Percentiles rank a stretch among this genome's conserved stretches.
Conservation (phyloP, 2,888 invertebrate species). For the Heliconius aoede region DNA sequence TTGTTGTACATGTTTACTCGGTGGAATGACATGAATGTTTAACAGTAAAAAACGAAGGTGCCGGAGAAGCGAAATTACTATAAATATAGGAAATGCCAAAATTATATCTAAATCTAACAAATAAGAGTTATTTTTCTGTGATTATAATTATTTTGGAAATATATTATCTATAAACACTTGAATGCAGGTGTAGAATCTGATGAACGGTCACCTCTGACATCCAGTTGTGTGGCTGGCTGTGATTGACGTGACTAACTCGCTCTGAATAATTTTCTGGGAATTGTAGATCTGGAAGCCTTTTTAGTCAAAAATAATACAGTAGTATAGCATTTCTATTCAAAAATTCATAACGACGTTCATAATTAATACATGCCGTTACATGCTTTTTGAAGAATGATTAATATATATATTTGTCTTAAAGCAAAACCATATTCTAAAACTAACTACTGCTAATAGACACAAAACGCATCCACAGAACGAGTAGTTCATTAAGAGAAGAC, state of each 20-base stretch:
- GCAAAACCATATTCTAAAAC: constrained; percentile 19
- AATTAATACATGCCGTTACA: neutral
- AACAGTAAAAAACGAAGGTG: constrained; percentile 66
- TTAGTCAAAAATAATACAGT: neutral
- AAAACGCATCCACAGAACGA: constrained; percentile 14
- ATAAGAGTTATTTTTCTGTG: constrained; percentile 53
- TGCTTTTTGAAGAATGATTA: constrained; percentile 2
- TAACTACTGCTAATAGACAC: constrained; percentile 18
- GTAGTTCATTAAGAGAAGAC: constrained; percentile 44
- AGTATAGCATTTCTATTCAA: neutral
- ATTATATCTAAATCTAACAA: constrained; percentile 48
- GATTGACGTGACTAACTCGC: constrained; percentile 79
- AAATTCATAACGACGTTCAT: neutral
- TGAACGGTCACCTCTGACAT: constrained; percentile 77
- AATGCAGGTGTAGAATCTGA: constrained; percentile 61
- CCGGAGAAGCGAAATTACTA: constrained; percentile 51
- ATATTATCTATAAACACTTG: constrained; percentile 45
- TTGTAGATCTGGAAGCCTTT: constrained; percentile 48
- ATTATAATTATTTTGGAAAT: constrained; percentile 43
- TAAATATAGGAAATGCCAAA: constrained; percentile 47
- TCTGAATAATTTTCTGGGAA: constrained; percentile 72
- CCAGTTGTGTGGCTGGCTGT: constrained; percentile 71
- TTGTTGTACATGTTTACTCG: constrained; percentile 76
- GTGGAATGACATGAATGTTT: constrained; percentile 76
- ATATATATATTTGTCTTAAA: constrained; percentile 21